phyloP scores from a whole-genome alignment of 2,113 vertebrate genomes.

The Bubo bubo region DNA sequence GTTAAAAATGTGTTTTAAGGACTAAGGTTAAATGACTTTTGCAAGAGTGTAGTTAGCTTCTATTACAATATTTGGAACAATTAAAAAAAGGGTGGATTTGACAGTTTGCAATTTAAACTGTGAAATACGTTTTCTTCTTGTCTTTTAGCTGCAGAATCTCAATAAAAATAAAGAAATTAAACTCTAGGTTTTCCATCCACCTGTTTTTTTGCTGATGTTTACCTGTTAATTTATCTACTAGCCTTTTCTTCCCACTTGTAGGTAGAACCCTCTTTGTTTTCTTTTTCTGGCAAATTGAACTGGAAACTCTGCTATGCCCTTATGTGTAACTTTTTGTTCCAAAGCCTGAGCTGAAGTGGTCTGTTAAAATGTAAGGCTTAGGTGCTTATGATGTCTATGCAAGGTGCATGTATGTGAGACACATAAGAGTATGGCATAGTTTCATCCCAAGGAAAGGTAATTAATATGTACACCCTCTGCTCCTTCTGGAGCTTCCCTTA shows the following conservation, averaged over 20 bases:
- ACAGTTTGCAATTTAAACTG: neutral
- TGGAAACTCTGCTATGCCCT: neutral
- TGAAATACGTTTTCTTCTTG: neutral
- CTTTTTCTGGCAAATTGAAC: neutral
- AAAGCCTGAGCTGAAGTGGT: neutral
- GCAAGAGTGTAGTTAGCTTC: neutral
- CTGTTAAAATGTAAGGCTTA: neutral
- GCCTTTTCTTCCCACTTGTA: neutral
- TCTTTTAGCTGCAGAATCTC: neutral
- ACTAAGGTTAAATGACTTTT: neutral
- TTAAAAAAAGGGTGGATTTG: neutral
- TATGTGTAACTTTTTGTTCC: neutral
- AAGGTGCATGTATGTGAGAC: neutral
- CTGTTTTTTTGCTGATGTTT: neutral
- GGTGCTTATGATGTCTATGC: neutral
- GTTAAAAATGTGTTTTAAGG: conserved; percentile 14
- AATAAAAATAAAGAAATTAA: neutral
- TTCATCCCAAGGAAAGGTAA: neutral
- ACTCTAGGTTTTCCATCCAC: neutral
- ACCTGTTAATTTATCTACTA: neutral
- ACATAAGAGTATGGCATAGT: neutral
- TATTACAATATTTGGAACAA: neutral
- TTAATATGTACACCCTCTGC: neutral
- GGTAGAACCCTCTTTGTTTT: neutral
- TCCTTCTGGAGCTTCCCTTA: neutral